Conservation (phyloP, 2,113 vertebrate genomes). For the Vimba vimba region DNA sequence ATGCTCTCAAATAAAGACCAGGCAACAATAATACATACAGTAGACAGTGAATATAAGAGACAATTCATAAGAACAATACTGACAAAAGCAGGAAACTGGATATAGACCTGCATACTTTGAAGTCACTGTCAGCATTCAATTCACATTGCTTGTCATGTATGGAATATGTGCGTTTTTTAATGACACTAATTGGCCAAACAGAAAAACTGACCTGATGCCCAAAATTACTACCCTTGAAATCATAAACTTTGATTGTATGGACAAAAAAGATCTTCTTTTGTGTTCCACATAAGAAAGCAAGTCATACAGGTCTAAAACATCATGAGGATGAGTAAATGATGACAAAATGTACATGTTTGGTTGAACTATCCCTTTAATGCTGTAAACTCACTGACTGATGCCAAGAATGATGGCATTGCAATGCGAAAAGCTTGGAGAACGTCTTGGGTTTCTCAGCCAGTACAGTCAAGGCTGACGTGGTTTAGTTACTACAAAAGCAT, state of each 20-base stretch:
- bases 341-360: background rate
- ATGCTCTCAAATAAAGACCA: background rate
- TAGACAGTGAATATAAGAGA: background rate
- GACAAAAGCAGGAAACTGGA: background rate
- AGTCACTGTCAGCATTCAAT: too few relatives aligned
- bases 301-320: background rate
- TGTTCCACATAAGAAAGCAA: background rate
- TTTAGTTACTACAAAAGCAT: conserved; percentile 22
- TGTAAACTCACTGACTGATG: background rate
- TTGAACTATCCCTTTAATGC: background rate
- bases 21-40: background rate
- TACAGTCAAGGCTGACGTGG: conserved; percentile 14
- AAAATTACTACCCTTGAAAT: background rate
- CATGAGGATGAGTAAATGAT: background rate
- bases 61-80: background rate
- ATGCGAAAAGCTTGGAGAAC: conserved; percentile 27
- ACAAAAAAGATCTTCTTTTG: background rate
- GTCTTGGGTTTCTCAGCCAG: background rate
- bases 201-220: background rate
- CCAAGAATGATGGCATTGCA: background rate
- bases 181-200: background rate
- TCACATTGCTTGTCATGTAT: background rate
- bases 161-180: too few relatives aligned
- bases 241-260: background rate
- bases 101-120: background rate